Base-by-base conservation (phyloP, 2,797 vertebrate species). In the Pempheris klunzingeri region DNA sequence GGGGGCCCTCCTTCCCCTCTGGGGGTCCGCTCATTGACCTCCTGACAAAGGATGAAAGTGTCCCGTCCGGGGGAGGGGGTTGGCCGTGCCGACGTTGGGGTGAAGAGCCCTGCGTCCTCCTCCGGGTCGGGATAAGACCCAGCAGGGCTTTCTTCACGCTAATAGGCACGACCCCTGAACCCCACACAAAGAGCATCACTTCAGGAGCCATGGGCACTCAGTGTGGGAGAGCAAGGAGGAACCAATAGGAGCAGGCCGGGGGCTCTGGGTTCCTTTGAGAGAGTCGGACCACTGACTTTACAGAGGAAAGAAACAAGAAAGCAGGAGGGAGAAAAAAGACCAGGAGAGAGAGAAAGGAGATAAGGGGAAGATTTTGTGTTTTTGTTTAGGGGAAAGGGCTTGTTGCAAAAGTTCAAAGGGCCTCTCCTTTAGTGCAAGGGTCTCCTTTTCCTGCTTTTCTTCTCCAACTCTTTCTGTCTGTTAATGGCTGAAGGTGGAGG, bases 11-110 rank as follows among this genome's bases (percentile, higher is more conserved):
- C 96, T 94, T 96, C 94, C 95, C 94, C 95, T 95, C 94, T 94
- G 93, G 94, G 97, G 95, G 96, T 92, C 88, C 95, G 92, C 95
- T 95, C 95, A 95, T 96, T 97, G 96, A 97, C 96, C 96, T 93
- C 90, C 78, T 86, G 82, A 97, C 96, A 98, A 97, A 96, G 96
- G 96, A 97, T 97, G 96, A 97, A 97, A 97, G 97, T 96, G 94
- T 95, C 96, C 96, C 94, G 94, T 96, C 88, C 93, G 55, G 82
- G 81, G 86, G 85, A 88, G 85, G 84, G 92, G 91, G 90, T 75
- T 76, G 89, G 87, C 89, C 82, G 32, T 85, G 86, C 83, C 64
- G 85, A 89, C 88, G 86, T 86, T 87, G 88, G 91, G 93, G 90
- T 93, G 90, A 92, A 92, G 90, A 92, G 89, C 87, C 90, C 95